Evolutionary conservation across 2,888 invertebrate genomes (phyloP), one percentile per base, ranked within the genome.

Genomic region (Macaria liturata): DNA sequence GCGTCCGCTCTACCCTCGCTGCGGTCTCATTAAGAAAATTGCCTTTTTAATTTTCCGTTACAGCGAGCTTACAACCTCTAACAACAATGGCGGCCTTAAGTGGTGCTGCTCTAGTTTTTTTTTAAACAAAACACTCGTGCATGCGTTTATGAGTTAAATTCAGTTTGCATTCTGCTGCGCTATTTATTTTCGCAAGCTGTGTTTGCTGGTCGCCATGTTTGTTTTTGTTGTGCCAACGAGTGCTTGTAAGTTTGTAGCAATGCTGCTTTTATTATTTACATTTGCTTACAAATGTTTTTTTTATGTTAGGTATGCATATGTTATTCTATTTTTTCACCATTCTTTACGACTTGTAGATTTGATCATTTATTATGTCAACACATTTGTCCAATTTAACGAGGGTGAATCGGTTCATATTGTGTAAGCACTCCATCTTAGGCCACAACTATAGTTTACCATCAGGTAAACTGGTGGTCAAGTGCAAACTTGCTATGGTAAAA

Each of bases 21-120:
- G 76, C 67, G 73, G 76, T 71, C 76, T 84, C 83, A 87, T 87
- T 87, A 87, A 74, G 80, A 78, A 83, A 84, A 87, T 88, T 80
- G 81, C 82, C 82, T 81, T 86, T 87, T 87, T 87, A 88, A 88
- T 86, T 87, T 86, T 83, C 85, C 80, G 80, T 81, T 72, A 81
- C 78, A 73, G 69, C 74, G 80, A 70, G 68, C 72, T 74, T 65
- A 66, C 68, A 68, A 52, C 39, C 65, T 59, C 66, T 54, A 64
- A 60, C 61, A 71, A 76, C 72, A 75, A 74, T 73, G 55, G 57
- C 66, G 53, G 59, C 63, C 63, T 67, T 72, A 75, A 75, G 71
- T 73, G 64, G 69, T 64, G 65, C 66, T 67, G 65, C 46, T 69
- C 62, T 65, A 70, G 67, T 70, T 71, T 69, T 67, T 59, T 20